Evolutionary conservation across 2,888 invertebrate genomes (phyloP).

Genomic region (Lycia hirtaria): DNA sequence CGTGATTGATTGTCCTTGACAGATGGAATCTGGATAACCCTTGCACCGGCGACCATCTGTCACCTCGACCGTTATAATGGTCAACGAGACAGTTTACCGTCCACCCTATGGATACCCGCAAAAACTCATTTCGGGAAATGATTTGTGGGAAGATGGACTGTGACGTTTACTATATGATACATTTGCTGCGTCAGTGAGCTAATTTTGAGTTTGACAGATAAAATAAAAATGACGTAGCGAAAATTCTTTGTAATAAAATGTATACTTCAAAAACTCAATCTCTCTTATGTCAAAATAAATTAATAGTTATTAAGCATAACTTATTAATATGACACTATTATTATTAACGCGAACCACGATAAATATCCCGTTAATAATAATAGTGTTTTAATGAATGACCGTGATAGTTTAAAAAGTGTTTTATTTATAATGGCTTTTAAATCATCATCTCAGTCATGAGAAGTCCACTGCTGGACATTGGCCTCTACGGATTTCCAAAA

Average conservation of each 20-base stretch:
- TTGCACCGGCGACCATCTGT: constrained; percentile 74
- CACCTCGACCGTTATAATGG: constrained; percentile 57
- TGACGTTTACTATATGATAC: constrained; percentile 14
- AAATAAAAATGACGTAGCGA: constrained; percentile 1
- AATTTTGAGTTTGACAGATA: background rate
- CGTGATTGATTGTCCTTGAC: constrained; percentile 79
- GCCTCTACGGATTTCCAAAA: too few species aligned
- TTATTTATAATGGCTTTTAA: too few species aligned
- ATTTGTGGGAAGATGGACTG: constrained; percentile 35
- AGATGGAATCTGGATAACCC: constrained; percentile 76
- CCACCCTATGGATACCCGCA: constrained; percentile 49
- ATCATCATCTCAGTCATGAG: too few species aligned
- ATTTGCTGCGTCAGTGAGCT: constrained; percentile 1
- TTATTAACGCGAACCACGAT: too few species aligned
- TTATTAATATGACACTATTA: too few species aligned
- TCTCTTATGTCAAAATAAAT: too few species aligned
- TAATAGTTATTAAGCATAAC: too few species aligned
- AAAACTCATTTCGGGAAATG: constrained; percentile 44
- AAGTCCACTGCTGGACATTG: too few species aligned
- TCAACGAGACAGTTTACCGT: constrained; percentile 51
- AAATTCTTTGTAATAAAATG: background rate
- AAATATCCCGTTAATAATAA: too few species aligned
- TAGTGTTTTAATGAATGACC: too few species aligned
- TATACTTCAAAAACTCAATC: too few species aligned
- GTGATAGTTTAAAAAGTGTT: too few species aligned